A percentile compares a stretch with the other conserved stretches of the same genome.
Evolutionary conservation across 2,113 vertebrate genomes (phyloP).

Genomic region (Microcebus murinus): DNA sequence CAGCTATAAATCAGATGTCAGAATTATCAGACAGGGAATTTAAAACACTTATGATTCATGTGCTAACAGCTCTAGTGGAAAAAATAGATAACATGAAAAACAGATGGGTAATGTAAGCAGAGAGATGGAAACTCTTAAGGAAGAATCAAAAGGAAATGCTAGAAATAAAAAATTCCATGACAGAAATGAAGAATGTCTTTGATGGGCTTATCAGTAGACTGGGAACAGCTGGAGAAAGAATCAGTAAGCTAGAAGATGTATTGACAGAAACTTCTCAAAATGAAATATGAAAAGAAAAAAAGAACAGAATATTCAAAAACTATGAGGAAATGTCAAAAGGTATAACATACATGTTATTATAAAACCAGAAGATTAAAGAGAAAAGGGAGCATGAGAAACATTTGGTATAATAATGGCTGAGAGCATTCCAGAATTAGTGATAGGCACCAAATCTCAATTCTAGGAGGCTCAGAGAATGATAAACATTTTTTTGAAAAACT

Average conservation of each 20-base stretch:
- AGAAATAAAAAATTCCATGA: no score
- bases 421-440: background rate
- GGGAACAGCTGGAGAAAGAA: background rate
- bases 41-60: background rate
- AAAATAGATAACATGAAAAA: background rate
- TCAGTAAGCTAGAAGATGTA: background rate
- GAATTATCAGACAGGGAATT: background rate
- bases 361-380: background rate
- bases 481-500: background rate
- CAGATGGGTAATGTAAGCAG: background rate
- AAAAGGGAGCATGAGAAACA: background rate
- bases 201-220: no score
- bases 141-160: background rate
- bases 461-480: background rate
- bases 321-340: background rate
- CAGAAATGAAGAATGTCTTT: background rate
- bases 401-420: background rate
- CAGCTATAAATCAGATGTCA: background rate
- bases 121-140: background rate
- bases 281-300: no score
- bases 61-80: background rate
- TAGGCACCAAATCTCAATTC: background rate
- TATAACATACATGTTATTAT: accelerated
- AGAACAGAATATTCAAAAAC: background rate
- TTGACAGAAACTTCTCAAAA: background rate